Evolutionary conservation across 1,140 invertebrate species (phyloP).

Genomic region (Eubasilissa regina): DNA sequence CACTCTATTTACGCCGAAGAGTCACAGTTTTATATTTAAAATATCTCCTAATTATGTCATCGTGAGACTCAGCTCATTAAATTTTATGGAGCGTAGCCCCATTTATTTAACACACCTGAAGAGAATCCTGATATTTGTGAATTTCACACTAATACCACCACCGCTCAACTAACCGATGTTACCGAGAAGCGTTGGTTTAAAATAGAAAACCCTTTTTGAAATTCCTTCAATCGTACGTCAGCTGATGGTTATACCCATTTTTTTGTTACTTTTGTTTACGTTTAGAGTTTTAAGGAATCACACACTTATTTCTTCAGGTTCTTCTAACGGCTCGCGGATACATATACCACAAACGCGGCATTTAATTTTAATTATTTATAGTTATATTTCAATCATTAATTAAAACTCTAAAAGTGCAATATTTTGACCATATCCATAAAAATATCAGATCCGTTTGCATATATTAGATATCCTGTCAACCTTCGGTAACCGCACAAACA

Average conservation of each 20-base stretch:
- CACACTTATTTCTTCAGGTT: no score
- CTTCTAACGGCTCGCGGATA: no score
- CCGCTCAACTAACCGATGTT: neutral
- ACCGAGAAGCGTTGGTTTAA: neutral
- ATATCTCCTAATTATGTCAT: neutral
- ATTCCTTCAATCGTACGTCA: constrained; percentile 6
- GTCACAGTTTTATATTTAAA: neutral
- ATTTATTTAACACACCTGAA: constrained; percentile 33
- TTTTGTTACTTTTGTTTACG: constrained; percentile 3
- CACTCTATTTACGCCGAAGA: no score
- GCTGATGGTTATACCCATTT: neutral
- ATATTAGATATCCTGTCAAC: no score
- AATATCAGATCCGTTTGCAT: no score
- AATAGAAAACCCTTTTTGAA: constrained; percentile 17
- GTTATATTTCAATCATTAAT: no score
- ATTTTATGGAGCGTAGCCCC: neutral
- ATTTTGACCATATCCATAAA: no score
- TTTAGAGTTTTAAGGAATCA: no score
- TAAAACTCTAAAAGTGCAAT: no score
- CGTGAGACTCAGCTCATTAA: constrained; percentile 9
- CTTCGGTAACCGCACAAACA: no score
- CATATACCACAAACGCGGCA: no score
- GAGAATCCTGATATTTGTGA: constrained; percentile 13
- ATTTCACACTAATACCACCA: neutral
- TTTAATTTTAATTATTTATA: no score